phyloP scores from a whole-genome alignment of 2,888 invertebrate genomes.

The Thelaira solivaga region DNA sequence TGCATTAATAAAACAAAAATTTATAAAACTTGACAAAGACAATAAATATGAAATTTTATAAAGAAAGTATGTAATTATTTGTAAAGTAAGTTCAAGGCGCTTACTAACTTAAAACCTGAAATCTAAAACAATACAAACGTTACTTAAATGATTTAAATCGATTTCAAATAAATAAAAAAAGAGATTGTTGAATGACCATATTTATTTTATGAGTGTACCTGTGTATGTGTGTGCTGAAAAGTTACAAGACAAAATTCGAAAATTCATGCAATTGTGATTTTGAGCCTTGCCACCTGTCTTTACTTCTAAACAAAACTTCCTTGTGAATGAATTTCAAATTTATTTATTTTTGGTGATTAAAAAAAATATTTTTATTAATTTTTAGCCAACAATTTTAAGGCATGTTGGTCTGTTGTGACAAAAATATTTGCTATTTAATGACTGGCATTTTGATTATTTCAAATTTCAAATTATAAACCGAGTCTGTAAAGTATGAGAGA shows the following conservation, averaged over 20 bases:
- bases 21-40: slow-evolving; percentile 1
- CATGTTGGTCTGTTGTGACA: too few species aligned
- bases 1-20: neutral
- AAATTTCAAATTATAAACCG: neutral
- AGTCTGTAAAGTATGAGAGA: neutral
- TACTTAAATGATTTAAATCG: neutral
- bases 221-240: neutral
- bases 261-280: neutral
- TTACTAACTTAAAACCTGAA: neutral
- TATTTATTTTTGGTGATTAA: too few species aligned
- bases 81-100: neutral
- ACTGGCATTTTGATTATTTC: neutral
- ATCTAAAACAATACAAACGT: neutral
- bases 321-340: too few species aligned
- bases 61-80: slow-evolving; percentile 11
- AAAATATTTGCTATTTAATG: neutral
- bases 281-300: neutral
- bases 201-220: too few species aligned
- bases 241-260: neutral
- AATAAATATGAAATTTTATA: slow-evolving; percentile 30
- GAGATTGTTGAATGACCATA: neutral
- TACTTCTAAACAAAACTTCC: too few species aligned
- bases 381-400: neutral
- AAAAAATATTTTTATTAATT: neutral
- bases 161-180: neutral